These are phyloP conservation scores for Trissolcus japonicus DNA, from an alignment of 2,888 invertebrate genomes.

Conservation along the genomic window DNA sequence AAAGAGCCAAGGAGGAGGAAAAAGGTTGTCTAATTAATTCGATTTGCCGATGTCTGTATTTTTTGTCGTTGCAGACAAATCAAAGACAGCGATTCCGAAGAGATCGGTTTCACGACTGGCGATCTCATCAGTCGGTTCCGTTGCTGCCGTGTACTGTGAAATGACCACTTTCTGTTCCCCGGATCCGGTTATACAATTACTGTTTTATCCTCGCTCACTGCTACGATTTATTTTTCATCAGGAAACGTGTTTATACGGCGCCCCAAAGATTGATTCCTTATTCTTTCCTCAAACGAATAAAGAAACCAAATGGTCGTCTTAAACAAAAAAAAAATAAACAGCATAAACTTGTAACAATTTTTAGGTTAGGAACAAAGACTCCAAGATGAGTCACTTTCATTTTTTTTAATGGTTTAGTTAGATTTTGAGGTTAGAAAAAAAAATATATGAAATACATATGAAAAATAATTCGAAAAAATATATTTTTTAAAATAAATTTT, in stretches of 20 bases:
- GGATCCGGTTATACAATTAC: constrained; percentile 73
- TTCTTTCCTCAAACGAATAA: constrained; percentile 33
- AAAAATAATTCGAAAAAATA: constrained; percentile 11
- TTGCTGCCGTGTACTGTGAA: constrained; percentile 28
- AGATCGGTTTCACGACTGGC: constrained; percentile 36
- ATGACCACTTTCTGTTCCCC: constrained; percentile 64
- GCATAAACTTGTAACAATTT: neutral
- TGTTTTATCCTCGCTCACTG: constrained; percentile 67
- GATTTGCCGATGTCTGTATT: constrained; percentile 54
- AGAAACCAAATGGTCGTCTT: constrained; percentile 52
- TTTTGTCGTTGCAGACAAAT: constrained; percentile 56
- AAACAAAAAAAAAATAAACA: constrained; percentile 7
- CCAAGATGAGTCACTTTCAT: too few species aligned
- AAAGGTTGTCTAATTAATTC: constrained; percentile 51
- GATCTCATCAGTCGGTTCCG: constrained; percentile 20
- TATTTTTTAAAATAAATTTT: constrained; percentile 18
- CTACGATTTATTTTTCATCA: constrained; percentile 57
- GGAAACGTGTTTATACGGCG: constrained; percentile 44
- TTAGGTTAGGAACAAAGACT: neutral
- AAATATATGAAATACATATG: too few species aligned
- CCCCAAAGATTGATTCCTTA: constrained; percentile 55
- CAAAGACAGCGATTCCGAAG: constrained; percentile 55
- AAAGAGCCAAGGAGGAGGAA: constrained; percentile 40
- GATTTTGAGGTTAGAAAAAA: too few species aligned
- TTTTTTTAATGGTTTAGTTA: too few species aligned